Evolutionary conservation across 1,140 invertebrate genomes (phyloP).

Genomic region (Drosophila persimilis): DNA sequence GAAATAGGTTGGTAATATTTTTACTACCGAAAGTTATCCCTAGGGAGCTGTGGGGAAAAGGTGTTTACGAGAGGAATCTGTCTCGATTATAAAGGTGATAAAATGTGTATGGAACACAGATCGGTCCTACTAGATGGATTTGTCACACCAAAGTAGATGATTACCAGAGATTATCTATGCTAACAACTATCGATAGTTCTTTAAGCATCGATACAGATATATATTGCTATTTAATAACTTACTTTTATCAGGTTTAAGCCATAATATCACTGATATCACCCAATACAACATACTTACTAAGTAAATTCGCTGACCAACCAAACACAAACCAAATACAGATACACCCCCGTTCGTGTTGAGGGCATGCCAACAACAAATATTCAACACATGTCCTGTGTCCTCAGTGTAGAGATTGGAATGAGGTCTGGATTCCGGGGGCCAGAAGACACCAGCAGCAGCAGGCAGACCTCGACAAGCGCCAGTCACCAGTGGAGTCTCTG

Average conservation of each 20-base stretch:
- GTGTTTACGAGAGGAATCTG: not conserved
- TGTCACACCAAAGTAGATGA: too few relatives aligned
- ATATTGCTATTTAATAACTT: too few relatives aligned
- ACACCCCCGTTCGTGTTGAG: not conserved
- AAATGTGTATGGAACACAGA: too few relatives aligned
- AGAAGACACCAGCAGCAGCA: too few relatives aligned
- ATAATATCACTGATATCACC: slow-evolving; percentile 1
- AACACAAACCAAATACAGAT: slow-evolving; percentile 3
- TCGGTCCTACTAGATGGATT: too few relatives aligned
- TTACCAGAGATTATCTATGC: not conserved
- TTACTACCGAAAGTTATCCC: too few relatives aligned
- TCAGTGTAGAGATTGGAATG: slow-evolving; percentile 9
- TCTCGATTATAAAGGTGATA: too few relatives aligned
- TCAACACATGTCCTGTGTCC: slow-evolving; percentile 44
- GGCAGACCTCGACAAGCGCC: slow-evolving; percentile 35
- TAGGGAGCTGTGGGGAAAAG: too few relatives aligned
- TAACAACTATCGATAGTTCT: too few relatives aligned
- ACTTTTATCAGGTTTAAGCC: not conserved
- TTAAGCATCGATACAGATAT: too few relatives aligned
- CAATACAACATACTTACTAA: slow-evolving; percentile 19
- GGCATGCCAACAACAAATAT: slow-evolving; percentile 37
- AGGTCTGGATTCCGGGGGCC: slow-evolving; percentile 7
- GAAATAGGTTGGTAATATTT: too few relatives aligned
- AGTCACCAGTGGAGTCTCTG: slow-evolving; percentile 25
- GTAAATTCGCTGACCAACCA: not conserved